phyloP scores from a whole-genome alignment of 2,113 vertebrate genomes.

The Rhinogobius similis region DNA sequence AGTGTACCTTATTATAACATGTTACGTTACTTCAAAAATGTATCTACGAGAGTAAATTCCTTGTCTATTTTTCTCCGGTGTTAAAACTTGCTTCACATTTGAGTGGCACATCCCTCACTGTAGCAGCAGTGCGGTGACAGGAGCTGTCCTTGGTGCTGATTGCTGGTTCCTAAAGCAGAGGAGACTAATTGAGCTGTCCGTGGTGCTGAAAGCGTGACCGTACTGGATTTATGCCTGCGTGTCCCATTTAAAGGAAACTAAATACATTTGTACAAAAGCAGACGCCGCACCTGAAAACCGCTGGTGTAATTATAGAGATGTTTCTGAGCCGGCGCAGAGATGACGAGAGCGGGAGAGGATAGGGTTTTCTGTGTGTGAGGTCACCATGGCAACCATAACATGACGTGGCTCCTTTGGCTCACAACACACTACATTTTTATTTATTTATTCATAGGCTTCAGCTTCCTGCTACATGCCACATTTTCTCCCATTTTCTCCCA shows the following conservation, averaged over 20 bases:
- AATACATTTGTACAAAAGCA: conserved; percentile 5
- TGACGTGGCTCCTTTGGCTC: conserved; percentile 6
- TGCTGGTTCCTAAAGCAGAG: conserved; percentile 14
- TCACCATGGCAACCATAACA: conserved; percentile 8
- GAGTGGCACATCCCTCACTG: background rate
- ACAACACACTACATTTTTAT: background rate
- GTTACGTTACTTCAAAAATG: background rate
- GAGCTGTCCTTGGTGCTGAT: conserved; percentile 60
- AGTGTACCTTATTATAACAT: background rate
- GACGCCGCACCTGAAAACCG: conserved; percentile 4
- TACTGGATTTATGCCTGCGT: background rate
- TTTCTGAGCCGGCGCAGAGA: background rate
- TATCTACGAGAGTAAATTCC: background rate
- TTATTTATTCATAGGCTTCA: background rate
- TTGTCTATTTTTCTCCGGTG: background rate
- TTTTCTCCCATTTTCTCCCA: too few species aligned
- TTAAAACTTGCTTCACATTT: background rate
- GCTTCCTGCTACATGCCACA: too few species aligned
- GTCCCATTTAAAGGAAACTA: conserved; percentile 2
- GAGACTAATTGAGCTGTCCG: conserved; percentile 43
- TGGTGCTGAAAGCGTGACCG: conserved; percentile 46
- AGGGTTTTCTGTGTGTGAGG: background rate
- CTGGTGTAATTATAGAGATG: background rate
- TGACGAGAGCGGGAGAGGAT: background rate
- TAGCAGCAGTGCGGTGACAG: background rate